phyloP scores from a whole-genome alignment of 2,888 invertebrate genomes.

The Pseudanteris insignis region DNA sequence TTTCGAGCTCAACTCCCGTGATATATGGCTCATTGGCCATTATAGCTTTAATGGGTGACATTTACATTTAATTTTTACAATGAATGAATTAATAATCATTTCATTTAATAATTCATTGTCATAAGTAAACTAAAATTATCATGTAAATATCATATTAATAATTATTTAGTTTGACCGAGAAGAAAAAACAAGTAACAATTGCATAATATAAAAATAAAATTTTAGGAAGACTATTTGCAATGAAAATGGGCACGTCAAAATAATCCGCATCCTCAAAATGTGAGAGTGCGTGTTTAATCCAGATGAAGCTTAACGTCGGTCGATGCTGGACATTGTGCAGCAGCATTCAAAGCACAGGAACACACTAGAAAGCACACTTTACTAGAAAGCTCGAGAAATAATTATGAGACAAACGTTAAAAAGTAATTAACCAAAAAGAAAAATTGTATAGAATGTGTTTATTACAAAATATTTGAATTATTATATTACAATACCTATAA shows the following conservation, averaged over 20 bases:
- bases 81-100: no score
- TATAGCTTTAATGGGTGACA: no score
- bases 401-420: constrained; percentile 10
- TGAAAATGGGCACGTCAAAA: constrained; percentile 42
- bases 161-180: no score
- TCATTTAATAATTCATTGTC: no score
- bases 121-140: no score
- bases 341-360: constrained; percentile 27
- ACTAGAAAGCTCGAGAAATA: constrained; percentile 46
- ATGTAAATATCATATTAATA: no score
- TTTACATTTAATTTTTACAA: no score
- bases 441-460: constrained; percentile 54
- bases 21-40: no score
- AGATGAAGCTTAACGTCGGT: constrained; percentile 61
- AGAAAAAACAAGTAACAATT: constrained; percentile 24
- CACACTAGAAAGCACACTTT: constrained; percentile 13
- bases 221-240: constrained; percentile 49
- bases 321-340: constrained; percentile 46
- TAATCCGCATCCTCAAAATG: no score
- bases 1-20: no score
- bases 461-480: constrained; percentile 61
- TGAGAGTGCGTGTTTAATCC: constrained; percentile 57
- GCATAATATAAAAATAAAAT: constrained; percentile 44
- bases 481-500: constrained; percentile 25
- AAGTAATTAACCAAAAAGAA: constrained; percentile 7